phyloP scores from a whole-genome alignment of 2,888 invertebrate genomes.

The Sphaeridia pumilis region DNA sequence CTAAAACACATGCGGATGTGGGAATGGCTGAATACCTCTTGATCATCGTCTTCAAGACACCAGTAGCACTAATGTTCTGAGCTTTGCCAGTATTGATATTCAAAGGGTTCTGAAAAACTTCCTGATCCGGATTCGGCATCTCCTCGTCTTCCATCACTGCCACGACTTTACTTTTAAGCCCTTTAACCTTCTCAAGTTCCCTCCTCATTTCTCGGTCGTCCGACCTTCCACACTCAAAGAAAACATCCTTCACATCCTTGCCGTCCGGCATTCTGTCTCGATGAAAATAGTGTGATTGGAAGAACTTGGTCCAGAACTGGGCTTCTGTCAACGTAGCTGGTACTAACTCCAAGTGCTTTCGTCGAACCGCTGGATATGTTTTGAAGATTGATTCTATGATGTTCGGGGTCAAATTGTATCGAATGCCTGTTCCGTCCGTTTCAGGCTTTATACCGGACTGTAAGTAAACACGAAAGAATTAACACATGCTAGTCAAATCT shows the following conservation, averaged over 20 bases:
- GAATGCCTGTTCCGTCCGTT: constrained; percentile 91
- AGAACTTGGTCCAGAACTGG: constrained; percentile 99
- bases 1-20: too few relatives aligned
- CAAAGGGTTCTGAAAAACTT: neutral
- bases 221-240: constrained; percentile 92
- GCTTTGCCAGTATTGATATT: neutral
- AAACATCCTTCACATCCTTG: constrained; percentile 70
- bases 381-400: constrained; percentile 97
- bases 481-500: constrained; percentile 2
- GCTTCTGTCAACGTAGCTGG: constrained; percentile 88
- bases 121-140: constrained; percentile 9
- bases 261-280: constrained; percentile 71
- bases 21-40: constrained; percentile 41
- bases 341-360: constrained; percentile 92
- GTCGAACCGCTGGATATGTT: constrained; percentile 96
- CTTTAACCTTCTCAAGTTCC: constrained; percentile 28
- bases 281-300: constrained; percentile 98
- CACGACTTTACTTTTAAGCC: constrained; percentile 20
- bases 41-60: neutral
- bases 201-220: constrained; percentile 57
- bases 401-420: constrained; percentile 93
- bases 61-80: neutral
- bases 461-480: too few relatives aligned
- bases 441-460: constrained; percentile 92
- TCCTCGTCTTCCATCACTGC: constrained; percentile 25